Conservation (phyloP, 1,140 invertebrate species). For the Paralvinella palmiformis region DNA sequence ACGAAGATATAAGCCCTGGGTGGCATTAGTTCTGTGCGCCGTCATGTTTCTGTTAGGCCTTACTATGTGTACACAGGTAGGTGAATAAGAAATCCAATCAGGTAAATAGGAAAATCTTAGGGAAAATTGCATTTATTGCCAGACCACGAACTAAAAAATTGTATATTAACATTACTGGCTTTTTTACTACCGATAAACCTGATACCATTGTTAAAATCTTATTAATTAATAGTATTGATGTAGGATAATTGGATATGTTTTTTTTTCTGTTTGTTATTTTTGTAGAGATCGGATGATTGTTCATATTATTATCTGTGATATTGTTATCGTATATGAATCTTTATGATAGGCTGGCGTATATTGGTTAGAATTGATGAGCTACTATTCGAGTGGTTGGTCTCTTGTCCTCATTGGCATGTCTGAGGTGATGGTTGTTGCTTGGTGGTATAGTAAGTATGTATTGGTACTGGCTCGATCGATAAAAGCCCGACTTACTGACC, state of each 20-base stretch:
- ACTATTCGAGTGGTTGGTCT: constrained; percentile 17
- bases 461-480: not conserved
- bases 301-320: not conserved
- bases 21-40: constrained; percentile 2
- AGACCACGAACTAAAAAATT: no score
- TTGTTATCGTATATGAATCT: not conserved
- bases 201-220: no score
- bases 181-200: no score
- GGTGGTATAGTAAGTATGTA: constrained; percentile 17
- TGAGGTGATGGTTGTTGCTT: constrained; percentile 19
- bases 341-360: not conserved
- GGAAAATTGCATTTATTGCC: no score
- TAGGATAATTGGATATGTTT: no score
- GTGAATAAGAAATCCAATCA: no score
- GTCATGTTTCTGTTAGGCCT: constrained; percentile 12
- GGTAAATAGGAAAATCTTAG: no score
- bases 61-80: constrained; percentile 11
- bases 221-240: no score
- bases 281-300: not conserved
- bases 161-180: no score
- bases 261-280: no score
- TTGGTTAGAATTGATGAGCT: constrained; percentile 13
- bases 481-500: not conserved
- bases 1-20: not conserved
- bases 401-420: constrained; percentile 14